Evolutionary conservation across 1,140 invertebrate genomes (phyloP).

Genomic region (Phenacoccus solenopsis): DNA sequence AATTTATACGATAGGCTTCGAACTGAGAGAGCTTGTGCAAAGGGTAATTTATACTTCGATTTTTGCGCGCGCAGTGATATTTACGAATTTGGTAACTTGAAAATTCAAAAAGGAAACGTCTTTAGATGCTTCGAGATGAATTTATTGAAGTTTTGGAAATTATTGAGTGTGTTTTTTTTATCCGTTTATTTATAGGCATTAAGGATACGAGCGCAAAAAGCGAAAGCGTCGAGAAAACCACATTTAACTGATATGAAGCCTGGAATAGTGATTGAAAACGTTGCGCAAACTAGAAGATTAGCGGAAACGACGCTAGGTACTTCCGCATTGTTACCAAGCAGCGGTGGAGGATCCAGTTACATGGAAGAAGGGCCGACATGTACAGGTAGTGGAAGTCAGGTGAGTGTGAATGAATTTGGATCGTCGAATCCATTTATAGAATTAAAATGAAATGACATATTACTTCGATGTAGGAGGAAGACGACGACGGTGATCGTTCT

Average conservation of each 20-base stretch:
- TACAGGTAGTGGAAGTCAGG: conserved; percentile 65
- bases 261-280: conserved; percentile 77
- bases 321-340: conserved; percentile 29
- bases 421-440: too few relatives aligned
- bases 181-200: conserved; percentile 46
- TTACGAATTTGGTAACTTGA: too few relatives aligned
- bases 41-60: too few relatives aligned
- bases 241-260: conserved; percentile 56
- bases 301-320: conserved; percentile 60
- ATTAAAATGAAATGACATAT: too few relatives aligned
- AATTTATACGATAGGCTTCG: not conserved
- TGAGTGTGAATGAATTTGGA: conserved; percentile 21
- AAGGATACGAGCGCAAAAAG: conserved; percentile 67
- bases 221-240: conserved; percentile 57
- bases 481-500: conserved; percentile 50
- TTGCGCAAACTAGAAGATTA: conserved; percentile 65
- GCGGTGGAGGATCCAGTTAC: conserved; percentile 41
- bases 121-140: too few relatives aligned
- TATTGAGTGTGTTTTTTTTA: too few relatives aligned
- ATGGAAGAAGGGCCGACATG: conserved; percentile 62
- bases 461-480: conserved; percentile 49
- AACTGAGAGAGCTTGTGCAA: not conserved
- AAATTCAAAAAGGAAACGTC: too few relatives aligned
- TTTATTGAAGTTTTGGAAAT: too few relatives aligned
- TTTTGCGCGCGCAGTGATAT: too few relatives aligned